Evolutionary conservation across 2,797 vertebrate species (phyloP), one percentile per base, ranked within the genome.

Genomic region (Epinephelus awoara): DNA sequence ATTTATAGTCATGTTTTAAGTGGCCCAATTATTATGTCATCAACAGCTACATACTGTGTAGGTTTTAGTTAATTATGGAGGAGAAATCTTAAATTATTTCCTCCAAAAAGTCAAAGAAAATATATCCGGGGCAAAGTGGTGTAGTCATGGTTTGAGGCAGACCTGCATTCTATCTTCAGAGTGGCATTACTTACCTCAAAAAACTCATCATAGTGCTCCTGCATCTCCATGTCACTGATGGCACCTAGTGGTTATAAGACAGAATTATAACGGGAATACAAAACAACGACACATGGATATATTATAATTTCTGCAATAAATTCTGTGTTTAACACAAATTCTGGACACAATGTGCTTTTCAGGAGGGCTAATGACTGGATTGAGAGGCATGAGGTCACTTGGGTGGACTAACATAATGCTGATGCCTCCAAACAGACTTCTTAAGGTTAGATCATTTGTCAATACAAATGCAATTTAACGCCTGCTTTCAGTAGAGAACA

Each of bases 151-250:
- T 51, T 55, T 50, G 44, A 29, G 15, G 38, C 1, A 47, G 21
- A 51, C 3, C 4, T 2, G 18, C 2, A 67, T 15, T n/a, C 59
- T 14, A 72, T 46, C 14, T 54, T 67, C 61, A 57, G 6, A 64
- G 52, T 12, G 18, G 7, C 5, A 78, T 66, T 4, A 57, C 10
- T 88, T 83, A 98, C 98, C 97, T 99, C 97, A 83, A 99, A 98
- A 79, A 99, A 99, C 78, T 99, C 97, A 21, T 99, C 98, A 29
- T 99, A 99, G 94, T 99, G 98, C 91, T 99, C 98, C 91, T 99
- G 98, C 98, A 99, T 99, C 93, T 99, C 98, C 87, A 99, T 98
- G 89, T 99, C 98, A 27, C 97, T 99, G 90, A 99, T 97, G 38
- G 98, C 97, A 96, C 97, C 98, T 99, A 23, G 50, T 68, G 75